Conservation (phyloP, 2,888 invertebrate species). For the Globia sparganii region DNA sequence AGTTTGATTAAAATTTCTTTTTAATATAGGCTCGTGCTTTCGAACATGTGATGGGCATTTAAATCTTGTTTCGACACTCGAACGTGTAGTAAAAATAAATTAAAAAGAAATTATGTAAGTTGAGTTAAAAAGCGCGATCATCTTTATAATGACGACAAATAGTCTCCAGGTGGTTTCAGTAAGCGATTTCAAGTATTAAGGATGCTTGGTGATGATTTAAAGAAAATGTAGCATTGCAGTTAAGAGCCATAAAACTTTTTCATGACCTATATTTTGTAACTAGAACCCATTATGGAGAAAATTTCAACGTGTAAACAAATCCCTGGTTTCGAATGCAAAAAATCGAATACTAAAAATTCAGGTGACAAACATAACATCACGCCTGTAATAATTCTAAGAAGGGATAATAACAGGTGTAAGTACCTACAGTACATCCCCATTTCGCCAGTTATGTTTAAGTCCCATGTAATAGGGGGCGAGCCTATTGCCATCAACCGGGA, state of each 20-base stretch:
- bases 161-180: not conserved
- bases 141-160: conserved; percentile 3
- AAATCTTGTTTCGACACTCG: conserved; percentile 42
- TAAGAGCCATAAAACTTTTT: not conserved
- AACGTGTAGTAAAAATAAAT: conserved; percentile 28
- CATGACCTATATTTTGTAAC: not conserved
- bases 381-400: too few relatives aligned
- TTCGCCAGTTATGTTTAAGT: too few relatives aligned
- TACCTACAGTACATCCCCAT: too few relatives aligned
- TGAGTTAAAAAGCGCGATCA: not conserved
- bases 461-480: too few relatives aligned
- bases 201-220: not conserved
- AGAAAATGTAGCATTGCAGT: not conserved
- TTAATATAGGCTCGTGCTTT: conserved; percentile 59
- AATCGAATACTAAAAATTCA: not conserved
- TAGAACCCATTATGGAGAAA: not conserved
- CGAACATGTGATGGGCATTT: conserved; percentile 56
- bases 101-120: conserved; percentile 17
- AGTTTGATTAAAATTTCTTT: conserved; percentile 55
- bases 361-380: too few relatives aligned
- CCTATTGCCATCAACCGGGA: too few relatives aligned
- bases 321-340: not conserved
- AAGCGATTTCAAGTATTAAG: conserved; percentile 19
- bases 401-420: too few relatives aligned
- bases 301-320: not conserved